A percentile compares a stretch with the other conserved stretches of the same genome.
phyloP scores from a whole-genome alignment of 2,113 vertebrate genomes.

The Leiothrix lutea region DNA sequence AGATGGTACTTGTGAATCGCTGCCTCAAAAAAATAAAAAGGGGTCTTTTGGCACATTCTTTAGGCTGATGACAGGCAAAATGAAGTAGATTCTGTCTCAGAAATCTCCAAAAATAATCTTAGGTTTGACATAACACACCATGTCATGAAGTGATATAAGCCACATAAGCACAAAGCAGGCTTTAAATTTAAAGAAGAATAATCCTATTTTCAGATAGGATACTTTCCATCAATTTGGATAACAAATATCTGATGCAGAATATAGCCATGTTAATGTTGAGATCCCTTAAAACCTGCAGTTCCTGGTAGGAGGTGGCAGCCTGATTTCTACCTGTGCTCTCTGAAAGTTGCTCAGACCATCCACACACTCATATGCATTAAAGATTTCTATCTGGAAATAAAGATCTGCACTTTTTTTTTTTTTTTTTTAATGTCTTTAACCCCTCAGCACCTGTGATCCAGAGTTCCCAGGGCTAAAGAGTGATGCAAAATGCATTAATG shows the following conservation, averaged over 20 bases:
- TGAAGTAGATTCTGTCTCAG: conserved; percentile 49
- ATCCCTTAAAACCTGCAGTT: neutral
- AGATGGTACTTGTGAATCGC: conserved; percentile 43
- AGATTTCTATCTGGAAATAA: conserved; percentile 6
- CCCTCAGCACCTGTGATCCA: neutral
- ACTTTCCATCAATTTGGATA: conserved; percentile 59
- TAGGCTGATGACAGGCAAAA: conserved; percentile 61
- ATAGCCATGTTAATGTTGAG: neutral
- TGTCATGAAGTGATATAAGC: conserved; percentile 60
- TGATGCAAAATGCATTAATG: conserved; percentile 58
- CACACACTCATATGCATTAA: neutral
- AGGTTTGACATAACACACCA: conserved; percentile 50
- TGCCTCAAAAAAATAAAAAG: conserved; percentile 3
- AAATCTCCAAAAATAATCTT: conserved; percentile 67
- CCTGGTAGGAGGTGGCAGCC: neutral
- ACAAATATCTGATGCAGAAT: conserved; percentile 55
- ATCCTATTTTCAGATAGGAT: conserved; percentile 56
- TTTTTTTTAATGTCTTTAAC: neutral
- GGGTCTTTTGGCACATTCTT: conserved; percentile 55
- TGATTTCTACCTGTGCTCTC: neutral
- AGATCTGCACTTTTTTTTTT: neutral
- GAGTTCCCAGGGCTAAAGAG: neutral
- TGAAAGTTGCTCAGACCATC: neutral
- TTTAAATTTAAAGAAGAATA: conserved; percentile 63
- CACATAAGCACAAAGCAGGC: conserved; percentile 49